phyloP scores from a whole-genome alignment of 2,797 vertebrate species.

The Pterois miles region DNA sequence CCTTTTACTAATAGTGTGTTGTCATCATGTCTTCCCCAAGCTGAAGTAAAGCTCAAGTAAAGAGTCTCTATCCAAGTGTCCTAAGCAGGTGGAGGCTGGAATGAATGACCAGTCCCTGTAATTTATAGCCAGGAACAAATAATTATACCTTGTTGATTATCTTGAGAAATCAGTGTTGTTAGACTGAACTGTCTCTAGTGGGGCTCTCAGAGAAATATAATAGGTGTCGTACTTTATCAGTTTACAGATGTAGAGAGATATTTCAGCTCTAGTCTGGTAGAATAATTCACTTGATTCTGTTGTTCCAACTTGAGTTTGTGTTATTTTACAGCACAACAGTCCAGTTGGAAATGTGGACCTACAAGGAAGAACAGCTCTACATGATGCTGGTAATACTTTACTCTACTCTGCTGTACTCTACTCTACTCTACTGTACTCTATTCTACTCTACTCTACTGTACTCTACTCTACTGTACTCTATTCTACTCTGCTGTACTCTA shows the following conservation, averaged over 20 bases:
- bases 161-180: too few species aligned
- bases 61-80: background rate
- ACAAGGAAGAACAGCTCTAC: slow-evolving; percentile 94
- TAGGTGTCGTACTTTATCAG: too few species aligned
- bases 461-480: background rate
- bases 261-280: background rate
- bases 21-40: background rate
- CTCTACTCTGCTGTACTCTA: background rate
- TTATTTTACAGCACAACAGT: slow-evolving; percentile 89
- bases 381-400: slow-evolving; percentile 90
- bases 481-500: too few species aligned
- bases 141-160: background rate
- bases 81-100: background rate
- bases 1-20: background rate
- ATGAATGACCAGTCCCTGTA: background rate
- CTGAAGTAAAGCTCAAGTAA: background rate
- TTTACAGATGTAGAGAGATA: too few species aligned
- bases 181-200: too few species aligned
- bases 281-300: background rate
- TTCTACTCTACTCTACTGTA: background rate
- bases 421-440: background rate
- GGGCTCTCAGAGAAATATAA: too few species aligned
- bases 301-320: background rate
- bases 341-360: slow-evolving; percentile 95
- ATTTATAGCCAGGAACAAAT: background rate